Percentiles rank a stretch among this genome's conserved stretches.
These are phyloP conservation scores for Fragum whitleyi DNA, from an alignment of 2,888 invertebrate species.

Conservation along the genomic window DNA sequence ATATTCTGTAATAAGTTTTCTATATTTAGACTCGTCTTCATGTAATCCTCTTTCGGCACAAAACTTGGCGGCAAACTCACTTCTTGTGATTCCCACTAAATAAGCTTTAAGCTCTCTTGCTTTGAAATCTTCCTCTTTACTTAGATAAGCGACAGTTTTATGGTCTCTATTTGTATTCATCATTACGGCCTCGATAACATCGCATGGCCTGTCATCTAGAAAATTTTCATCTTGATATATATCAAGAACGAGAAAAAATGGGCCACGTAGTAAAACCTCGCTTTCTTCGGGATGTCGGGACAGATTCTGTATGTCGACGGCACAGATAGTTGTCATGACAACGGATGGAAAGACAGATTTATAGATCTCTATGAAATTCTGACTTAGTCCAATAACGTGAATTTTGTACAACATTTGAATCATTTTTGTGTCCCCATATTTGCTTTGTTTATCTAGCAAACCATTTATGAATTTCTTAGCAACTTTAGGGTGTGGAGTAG, in stretches of 20 bases:
- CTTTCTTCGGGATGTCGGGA: constrained; percentile 57
- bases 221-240: constrained; percentile 41
- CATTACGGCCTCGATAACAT: constrained; percentile 65
- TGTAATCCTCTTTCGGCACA: constrained; percentile 43
- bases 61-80: constrained; percentile 59
- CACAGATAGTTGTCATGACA: constrained; percentile 67
- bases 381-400: constrained; percentile 67
- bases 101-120: constrained; percentile 65
- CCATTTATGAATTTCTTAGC: constrained; percentile 59
- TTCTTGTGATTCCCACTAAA: constrained; percentile 66
- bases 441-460: neutral
- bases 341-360: constrained; percentile 53
- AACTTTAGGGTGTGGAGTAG: constrained; percentile 44
- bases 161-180: constrained; percentile 71
- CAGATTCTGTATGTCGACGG: constrained; percentile 65
- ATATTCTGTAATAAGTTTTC: constrained; percentile 35
- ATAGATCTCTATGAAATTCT: constrained; percentile 60
- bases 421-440: constrained; percentile 8
- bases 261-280: constrained; percentile 68
- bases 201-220: constrained; percentile 38
- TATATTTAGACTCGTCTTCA: constrained; percentile 50
- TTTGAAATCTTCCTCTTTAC: constrained; percentile 52
- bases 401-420: constrained; percentile 59
- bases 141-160: constrained; percentile 56
- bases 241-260: constrained; percentile 64